Conservation (phyloP, 53 echinoderm and acorn worm genomes). For the Zoroaster sp. region DNA sequence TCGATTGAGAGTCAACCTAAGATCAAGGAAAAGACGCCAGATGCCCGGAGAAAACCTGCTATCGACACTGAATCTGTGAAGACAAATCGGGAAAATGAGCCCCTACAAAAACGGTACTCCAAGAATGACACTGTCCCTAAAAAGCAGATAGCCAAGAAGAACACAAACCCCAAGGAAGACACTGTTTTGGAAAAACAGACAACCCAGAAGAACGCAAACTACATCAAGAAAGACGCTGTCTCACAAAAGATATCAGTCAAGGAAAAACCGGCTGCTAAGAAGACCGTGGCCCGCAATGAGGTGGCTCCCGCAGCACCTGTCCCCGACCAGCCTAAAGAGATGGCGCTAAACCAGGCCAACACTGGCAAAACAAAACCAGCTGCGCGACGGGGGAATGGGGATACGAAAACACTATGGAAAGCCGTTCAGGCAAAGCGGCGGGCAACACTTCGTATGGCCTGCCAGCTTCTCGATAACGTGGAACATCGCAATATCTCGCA, state of each 20-base stretch:
- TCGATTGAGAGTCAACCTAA: background rate
- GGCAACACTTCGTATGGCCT: slow-evolving; percentile 10
- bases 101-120: background rate
- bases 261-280: background rate
- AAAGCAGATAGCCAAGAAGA: background rate
- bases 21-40: background rate
- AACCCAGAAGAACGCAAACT: no score
- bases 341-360: background rate
- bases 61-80: background rate
- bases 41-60: background rate
- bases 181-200: background rate
- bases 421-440: background rate
- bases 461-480: background rate
- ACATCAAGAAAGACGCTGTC: no score
- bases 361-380: background rate
- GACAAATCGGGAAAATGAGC: background rate
- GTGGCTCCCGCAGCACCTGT: background rate
- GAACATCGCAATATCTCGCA: slow-evolving; percentile 33
- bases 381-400: background rate
- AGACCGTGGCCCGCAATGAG: background rate
- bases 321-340: background rate
- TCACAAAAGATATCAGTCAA: background rate
- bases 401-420: slow-evolving; percentile 16
- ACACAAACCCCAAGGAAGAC: background rate
- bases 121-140: background rate